Percentiles rank a stretch among this genome's conserved stretches.
Conservation (phyloP, 2,888 invertebrate species). For the Eupithecia tripunctaria region DNA sequence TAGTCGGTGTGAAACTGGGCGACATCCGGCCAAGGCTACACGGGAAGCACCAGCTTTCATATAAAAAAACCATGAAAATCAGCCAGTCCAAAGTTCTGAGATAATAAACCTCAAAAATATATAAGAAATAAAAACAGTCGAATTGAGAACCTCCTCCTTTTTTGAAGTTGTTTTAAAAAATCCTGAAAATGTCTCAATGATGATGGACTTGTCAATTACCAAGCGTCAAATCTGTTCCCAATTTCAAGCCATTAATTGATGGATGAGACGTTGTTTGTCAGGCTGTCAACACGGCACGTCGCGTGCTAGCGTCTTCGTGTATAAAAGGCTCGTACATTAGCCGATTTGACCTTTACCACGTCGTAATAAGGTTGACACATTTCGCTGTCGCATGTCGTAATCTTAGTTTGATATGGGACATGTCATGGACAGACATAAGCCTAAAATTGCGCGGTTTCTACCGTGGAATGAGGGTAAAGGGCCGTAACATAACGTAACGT, state of each 20-base stretch:
- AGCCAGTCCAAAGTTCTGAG: no score
- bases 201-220: neutral
- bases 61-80: no score
- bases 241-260: conserved; percentile 1
- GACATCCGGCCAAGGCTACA: no score
- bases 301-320: conserved; percentile 6
- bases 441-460: conserved; percentile 4
- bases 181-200: neutral
- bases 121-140: no score
- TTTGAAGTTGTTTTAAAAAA: no score
- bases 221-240: conserved; percentile 1
- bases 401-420: conserved; percentile 5
- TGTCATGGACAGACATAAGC: conserved; percentile 5
- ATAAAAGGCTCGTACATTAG: neutral
- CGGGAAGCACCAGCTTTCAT: no score
- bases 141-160: no score
- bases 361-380: conserved; percentile 14
- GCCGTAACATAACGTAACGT: neutral
- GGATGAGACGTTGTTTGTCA: neutral
- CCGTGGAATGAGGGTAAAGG: neutral
- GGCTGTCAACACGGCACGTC: neutral
- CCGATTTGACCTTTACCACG: conserved; percentile 8
- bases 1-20: no score
- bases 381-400: conserved; percentile 9
- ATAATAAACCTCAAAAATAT: no score